Evolutionary conservation across 2,113 vertebrate species (phyloP).

Genomic region (Monarcha castaneiventris): DNA sequence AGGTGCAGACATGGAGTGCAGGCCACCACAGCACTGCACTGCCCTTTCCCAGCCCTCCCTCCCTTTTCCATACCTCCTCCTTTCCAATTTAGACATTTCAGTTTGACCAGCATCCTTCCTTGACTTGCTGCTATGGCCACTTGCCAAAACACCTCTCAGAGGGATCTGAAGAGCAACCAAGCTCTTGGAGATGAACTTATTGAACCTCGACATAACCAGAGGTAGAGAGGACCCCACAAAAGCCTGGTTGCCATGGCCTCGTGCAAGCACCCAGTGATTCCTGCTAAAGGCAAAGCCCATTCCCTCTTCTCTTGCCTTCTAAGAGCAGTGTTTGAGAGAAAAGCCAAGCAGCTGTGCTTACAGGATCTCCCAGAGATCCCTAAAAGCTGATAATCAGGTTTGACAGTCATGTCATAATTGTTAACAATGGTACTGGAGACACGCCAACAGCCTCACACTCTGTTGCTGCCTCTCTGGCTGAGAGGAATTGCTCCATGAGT

Average conservation of each 20-base stretch:
- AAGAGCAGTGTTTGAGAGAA: neutral
- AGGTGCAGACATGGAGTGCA: neutral
- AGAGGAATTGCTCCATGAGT: neutral
- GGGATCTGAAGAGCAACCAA: neutral
- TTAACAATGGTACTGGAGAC: conserved; percentile 31
- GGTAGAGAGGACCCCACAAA: neutral
- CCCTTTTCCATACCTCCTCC: neutral
- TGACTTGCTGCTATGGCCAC: neutral
- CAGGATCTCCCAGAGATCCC: conserved; percentile 22
- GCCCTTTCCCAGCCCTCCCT: neutral
- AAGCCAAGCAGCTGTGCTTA: conserved; percentile 22
- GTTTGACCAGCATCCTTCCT: neutral
- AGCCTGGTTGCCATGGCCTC: neutral
- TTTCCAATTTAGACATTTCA: neutral
- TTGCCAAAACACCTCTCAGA: neutral
- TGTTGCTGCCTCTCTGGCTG: neutral
- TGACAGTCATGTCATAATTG: conserved; percentile 61
- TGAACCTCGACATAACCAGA: neutral
- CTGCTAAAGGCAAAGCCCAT: neutral
- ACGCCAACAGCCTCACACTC: neutral
- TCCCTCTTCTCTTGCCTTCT: neutral
- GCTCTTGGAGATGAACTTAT: neutral
- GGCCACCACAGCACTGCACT: neutral
- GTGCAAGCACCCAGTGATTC: neutral
- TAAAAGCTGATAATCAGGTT: conserved; percentile 49